Evolutionary conservation across 1,140 invertebrate species (phyloP).

Genomic region (Zaprionus vittiger): DNA sequence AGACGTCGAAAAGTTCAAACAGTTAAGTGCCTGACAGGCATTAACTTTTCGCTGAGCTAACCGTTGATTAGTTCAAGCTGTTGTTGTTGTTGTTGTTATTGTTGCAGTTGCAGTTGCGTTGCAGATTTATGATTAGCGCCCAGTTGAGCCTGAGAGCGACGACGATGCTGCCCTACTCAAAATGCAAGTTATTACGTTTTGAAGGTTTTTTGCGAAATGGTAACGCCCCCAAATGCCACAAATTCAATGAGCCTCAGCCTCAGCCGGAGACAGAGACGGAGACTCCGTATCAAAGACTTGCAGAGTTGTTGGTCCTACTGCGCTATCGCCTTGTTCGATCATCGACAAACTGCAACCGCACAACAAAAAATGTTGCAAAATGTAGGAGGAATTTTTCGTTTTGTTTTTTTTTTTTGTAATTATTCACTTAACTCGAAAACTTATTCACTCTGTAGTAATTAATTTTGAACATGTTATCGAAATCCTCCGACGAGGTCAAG

Average conservation of each 20-base stretch:
- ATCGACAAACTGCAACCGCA: conserved; percentile 39
- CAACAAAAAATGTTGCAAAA: conserved; percentile 32
- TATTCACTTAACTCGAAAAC: conserved; percentile 5
- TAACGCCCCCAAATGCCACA: conserved; percentile 74
- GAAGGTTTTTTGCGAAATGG: conserved; percentile 74
- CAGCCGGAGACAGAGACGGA: background rate
- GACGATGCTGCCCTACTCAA: conserved; percentile 73
- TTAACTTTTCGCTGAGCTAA: conserved; percentile 67
- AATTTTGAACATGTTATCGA: conserved; percentile 41
- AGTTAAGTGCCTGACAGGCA: conserved; percentile 77
- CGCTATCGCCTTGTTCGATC: conserved; percentile 67
- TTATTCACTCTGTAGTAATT: conserved; percentile 25
- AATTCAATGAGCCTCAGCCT: conserved; percentile 67
- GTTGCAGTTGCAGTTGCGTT: conserved; percentile 61
- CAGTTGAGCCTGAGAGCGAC: conserved; percentile 52
- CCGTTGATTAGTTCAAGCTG: conserved; percentile 62
- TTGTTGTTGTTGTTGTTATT: conserved; percentile 27
- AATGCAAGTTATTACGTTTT: conserved; percentile 79
- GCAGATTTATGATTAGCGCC: conserved; percentile 79
- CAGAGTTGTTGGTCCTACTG: conserved; percentile 1
- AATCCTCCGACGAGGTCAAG: conserved; percentile 65
- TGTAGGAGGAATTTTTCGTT: conserved; percentile 16
- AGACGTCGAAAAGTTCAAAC: conserved; percentile 74
- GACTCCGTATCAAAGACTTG: too few relatives aligned
- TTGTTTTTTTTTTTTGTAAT: conserved; percentile 6